Conservation (phyloP, 1,140 invertebrate species). For the Pseudomyrmex gracilis region DNA sequence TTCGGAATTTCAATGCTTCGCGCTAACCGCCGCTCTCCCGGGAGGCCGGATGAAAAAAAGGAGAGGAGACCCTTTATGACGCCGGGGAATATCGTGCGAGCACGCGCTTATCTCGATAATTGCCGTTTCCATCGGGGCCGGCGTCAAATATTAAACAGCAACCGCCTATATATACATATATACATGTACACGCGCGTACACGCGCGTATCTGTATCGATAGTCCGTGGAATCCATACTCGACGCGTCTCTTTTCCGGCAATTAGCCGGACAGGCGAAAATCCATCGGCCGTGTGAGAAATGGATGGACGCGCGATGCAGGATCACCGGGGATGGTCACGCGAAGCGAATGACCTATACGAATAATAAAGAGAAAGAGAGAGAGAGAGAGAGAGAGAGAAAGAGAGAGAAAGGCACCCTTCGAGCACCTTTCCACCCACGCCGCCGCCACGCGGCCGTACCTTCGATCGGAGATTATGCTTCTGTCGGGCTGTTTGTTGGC, state of each 20-base stretch:
- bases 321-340: constrained; percentile 65
- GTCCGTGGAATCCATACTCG: constrained; percentile 64
- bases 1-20: constrained; percentile 68
- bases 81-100: constrained; percentile 71
- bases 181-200: constrained; percentile 61
- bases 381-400: no score
- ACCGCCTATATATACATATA: constrained; percentile 67
- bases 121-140: constrained; percentile 77
- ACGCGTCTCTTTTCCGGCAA: constrained; percentile 73
- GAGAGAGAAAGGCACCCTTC: constrained; percentile 1
- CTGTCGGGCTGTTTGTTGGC: constrained; percentile 43
- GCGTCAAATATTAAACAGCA: constrained; percentile 78
- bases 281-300: constrained; percentile 74
- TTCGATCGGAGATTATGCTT: constrained; percentile 61
- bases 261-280: constrained; percentile 76
- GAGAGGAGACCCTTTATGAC: constrained; percentile 70
- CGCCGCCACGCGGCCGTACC: constrained; percentile 15
- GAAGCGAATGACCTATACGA: constrained; percentile 51
- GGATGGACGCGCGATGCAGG: constrained; percentile 62
- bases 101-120: constrained; percentile 79
- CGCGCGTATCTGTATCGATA: constrained; percentile 66
- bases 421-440: constrained; percentile 28
- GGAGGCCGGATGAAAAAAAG: constrained; percentile 65
- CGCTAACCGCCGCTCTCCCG: constrained; percentile 53
- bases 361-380: constrained; percentile 55